Evolutionary conservation across 2,888 invertebrate species (phyloP).

Genomic region (Nasonovia ribisnigri): DNA sequence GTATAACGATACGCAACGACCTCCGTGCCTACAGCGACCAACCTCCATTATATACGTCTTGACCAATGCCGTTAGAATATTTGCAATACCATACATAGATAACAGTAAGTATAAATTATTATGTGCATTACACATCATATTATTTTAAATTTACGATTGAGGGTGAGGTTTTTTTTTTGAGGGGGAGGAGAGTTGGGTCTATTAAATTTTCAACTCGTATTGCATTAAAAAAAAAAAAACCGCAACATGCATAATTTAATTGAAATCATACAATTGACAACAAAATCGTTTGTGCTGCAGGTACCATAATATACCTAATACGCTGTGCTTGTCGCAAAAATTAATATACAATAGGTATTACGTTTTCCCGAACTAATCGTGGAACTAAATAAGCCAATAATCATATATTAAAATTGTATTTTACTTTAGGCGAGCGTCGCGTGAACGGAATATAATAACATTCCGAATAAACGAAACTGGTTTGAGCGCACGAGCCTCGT

Average conservation of each 20-base stretch:
- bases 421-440: too few species aligned
- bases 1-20: background rate
- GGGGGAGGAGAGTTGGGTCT: background rate
- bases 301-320: background rate
- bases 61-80: background rate
- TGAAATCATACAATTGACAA: background rate
- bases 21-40: too few species aligned
- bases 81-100: background rate
- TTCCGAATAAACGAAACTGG: conserved; percentile 25
- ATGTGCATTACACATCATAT: background rate
- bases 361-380: too few species aligned
- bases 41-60: background rate
- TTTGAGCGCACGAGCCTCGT: too few species aligned
- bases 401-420: too few species aligned
- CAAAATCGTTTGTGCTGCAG: background rate
- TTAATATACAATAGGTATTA: too few species aligned
- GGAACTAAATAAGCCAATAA: too few species aligned
- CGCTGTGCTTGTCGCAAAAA: background rate
- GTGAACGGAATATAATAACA: too few species aligned
- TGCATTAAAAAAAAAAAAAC: background rate
- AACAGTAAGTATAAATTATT: background rate
- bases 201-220: background rate
- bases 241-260: background rate
- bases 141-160: background rate
- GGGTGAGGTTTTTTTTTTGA: background rate